These are phyloP conservation scores for Carcinoscorpius rotundicauda DNA, from an alignment of 1,140 invertebrate species.

Conservation along the genomic window DNA sequence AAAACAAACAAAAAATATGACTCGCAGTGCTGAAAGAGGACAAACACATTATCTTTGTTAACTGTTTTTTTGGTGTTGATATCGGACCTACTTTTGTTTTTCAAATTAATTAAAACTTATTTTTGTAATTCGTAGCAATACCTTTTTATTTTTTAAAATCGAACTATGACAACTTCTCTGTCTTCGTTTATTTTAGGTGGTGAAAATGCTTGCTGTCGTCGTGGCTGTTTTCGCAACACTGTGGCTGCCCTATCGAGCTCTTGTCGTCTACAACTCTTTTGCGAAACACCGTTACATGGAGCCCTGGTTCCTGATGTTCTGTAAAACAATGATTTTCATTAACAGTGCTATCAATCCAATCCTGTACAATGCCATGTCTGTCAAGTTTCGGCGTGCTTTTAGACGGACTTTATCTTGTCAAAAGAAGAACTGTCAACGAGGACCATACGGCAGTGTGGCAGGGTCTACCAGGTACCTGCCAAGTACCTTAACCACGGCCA, in stretches of 20 bases:
- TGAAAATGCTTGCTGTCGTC: conserved; percentile 49
- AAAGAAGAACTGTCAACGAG: conserved; percentile 13
- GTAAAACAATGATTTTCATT: conserved; percentile 48
- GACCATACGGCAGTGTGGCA: background rate
- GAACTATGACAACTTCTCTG: too few species aligned
- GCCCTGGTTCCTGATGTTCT: conserved; percentile 49
- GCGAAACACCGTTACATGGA: conserved; percentile 41
- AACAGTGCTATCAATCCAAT: conserved; percentile 51
- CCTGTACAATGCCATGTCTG: conserved; percentile 48
- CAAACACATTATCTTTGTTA: too few species aligned
- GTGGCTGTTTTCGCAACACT: conserved; percentile 47
- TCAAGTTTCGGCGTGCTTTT: conserved; percentile 45
- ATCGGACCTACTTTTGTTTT: too few species aligned
- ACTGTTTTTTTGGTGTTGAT: too few species aligned
- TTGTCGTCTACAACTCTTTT: conserved; percentile 51
- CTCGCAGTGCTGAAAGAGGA: too few species aligned
- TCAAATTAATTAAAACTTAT: too few species aligned
- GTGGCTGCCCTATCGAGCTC: conserved; percentile 48
- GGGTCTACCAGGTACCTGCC: background rate
- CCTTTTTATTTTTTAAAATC: too few species aligned
- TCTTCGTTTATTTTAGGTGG: conserved; percentile 37
- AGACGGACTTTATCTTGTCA: conserved; percentile 30
- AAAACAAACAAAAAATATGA: too few species aligned
- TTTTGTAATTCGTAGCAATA: too few species aligned
- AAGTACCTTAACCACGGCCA: background rate